Evolutionary conservation across 2,888 invertebrate genomes (phyloP), one percentile per base, ranked within the genome.

Genomic region (Eilema depressum): DNA sequence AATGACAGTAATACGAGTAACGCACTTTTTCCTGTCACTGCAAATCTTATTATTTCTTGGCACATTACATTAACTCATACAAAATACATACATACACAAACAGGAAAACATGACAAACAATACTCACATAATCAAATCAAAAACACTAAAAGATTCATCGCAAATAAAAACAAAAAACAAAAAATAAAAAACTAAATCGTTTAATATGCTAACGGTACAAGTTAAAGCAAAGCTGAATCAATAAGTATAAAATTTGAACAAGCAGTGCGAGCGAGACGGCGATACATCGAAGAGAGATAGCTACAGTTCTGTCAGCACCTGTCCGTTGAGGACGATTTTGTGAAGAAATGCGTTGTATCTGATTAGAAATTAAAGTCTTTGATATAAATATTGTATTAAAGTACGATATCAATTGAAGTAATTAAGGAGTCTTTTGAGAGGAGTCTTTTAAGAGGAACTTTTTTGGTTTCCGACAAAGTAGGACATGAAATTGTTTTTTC

Each of bases 191-290:
- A 26, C 57, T 33, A 59, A 59, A 28, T 47, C 64, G 63, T 70
- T 82, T 82, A 63, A 71, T 81, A 69, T 88, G 88, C 89, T 72
- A 81, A 83, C 92, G 70, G 77, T 92, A 90, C 90, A 28, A 41
- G 12, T 65, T 74, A 77, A 80, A 82, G 79, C 89, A 88, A 89
- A 90, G 88, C 86, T 81, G 89, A 93, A 94, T 94, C 93, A 91
- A 94, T 94, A 94, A 92, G 91, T 92, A 92, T 92, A 91, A 92
- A 92, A 92, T 92, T 92, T 92, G 91, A 92, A 88, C 89, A 88
- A 86, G 88, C 75, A 76, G 86, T 71, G 70, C 53, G 88, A 89
- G 79, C 7, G 84, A 78, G 86, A 87, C 71, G 71, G 77, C 67
- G 60, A 37, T 68, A 68, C 30, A 79, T 62, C 57, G 3, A 81